A percentile compares a stretch with the other conserved stretches of the same genome.
Evolutionary conservation across 2,797 vertebrate genomes (phyloP).

Genomic region (Sebastolobus alascanus): DNA sequence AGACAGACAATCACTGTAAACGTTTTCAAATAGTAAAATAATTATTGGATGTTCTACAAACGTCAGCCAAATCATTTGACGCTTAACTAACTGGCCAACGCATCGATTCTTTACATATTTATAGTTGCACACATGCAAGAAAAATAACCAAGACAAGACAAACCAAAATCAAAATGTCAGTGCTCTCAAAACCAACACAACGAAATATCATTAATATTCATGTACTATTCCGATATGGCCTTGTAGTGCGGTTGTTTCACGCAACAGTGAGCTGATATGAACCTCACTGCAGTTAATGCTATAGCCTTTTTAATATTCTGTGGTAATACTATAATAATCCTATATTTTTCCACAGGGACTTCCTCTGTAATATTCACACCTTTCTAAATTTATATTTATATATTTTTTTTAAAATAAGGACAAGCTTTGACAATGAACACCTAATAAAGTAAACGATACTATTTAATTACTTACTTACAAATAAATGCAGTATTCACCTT

Average conservation of each 20-base stretch:
- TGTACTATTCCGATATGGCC: constrained; percentile 47
- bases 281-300: constrained; percentile 27
- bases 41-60: constrained; percentile 62
- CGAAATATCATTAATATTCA: constrained; percentile 61
- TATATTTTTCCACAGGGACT: neutral
- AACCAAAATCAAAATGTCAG: constrained; percentile 48
- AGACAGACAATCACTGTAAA: constrained; percentile 34
- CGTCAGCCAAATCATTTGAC: constrained; percentile 35
- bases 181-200: constrained; percentile 36
- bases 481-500: constrained; percentile 56
- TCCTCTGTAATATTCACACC: neutral
- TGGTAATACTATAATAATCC: constrained; percentile 15
- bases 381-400: neutral
- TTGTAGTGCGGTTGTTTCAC: constrained; percentile 58
- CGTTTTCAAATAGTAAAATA: constrained; percentile 62
- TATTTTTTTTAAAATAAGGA: constrained; percentile 8
- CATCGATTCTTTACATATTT: constrained; percentile 29
- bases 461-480: constrained; percentile 59
- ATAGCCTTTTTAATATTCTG: constrained; percentile 5
- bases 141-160: constrained; percentile 31
- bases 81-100: constrained; percentile 31
- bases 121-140: neutral
- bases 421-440: constrained; percentile 19
- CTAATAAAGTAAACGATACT: constrained; percentile 7
- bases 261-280: constrained; percentile 56